These are phyloP conservation scores for Trissolcus basalis DNA, from an alignment of 1,140 invertebrate species.

Conservation along the genomic window DNA sequence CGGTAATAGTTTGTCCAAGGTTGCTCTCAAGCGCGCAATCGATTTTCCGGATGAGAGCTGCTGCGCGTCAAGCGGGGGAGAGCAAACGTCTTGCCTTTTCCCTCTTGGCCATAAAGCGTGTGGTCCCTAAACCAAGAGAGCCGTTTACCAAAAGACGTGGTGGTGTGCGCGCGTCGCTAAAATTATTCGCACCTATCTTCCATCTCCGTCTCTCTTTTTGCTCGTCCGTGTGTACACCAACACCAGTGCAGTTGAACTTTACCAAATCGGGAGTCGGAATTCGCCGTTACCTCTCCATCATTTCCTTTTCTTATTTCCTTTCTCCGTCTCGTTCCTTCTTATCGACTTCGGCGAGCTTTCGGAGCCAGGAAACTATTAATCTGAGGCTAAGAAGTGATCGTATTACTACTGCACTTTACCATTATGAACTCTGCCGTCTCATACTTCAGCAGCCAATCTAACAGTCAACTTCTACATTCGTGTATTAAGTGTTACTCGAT, in stretches of 20 bases:
- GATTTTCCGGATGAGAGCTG: slow-evolving; percentile 57
- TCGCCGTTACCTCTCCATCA: slow-evolving; percentile 37
- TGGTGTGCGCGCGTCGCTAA: slow-evolving; percentile 46
- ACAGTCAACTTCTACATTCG: slow-evolving; percentile 47
- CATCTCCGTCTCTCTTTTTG: neutral
- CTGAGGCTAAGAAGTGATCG: slow-evolving; percentile 67
- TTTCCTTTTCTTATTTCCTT: slow-evolving; percentile 52
- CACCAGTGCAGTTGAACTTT: slow-evolving; percentile 36
- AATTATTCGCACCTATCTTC: slow-evolving; percentile 68
- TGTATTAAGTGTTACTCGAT: slow-evolving; percentile 46
- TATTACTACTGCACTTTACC: slow-evolving; percentile 69
- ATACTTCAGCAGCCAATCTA: slow-evolving; percentile 57
- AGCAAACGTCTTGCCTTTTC: slow-evolving; percentile 64
- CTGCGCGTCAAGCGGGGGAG: slow-evolving; percentile 58
- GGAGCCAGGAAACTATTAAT: slow-evolving; percentile 67
- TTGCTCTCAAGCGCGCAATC: slow-evolving; percentile 46
- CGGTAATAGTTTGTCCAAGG: slow-evolving; percentile 39
- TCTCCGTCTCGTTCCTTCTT: slow-evolving; percentile 39
- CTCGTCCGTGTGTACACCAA: slow-evolving; percentile 2
- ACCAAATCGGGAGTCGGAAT: slow-evolving; percentile 53
- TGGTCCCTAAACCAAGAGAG: slow-evolving; percentile 35
- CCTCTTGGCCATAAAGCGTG: slow-evolving; percentile 24
- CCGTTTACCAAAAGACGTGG: slow-evolving; percentile 40
- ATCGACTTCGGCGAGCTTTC: slow-evolving; percentile 45
- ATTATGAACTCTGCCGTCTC: slow-evolving; percentile 66